phyloP scores from a whole-genome alignment of 2,113 vertebrate genomes.

The Cygnus buccinator region DNA sequence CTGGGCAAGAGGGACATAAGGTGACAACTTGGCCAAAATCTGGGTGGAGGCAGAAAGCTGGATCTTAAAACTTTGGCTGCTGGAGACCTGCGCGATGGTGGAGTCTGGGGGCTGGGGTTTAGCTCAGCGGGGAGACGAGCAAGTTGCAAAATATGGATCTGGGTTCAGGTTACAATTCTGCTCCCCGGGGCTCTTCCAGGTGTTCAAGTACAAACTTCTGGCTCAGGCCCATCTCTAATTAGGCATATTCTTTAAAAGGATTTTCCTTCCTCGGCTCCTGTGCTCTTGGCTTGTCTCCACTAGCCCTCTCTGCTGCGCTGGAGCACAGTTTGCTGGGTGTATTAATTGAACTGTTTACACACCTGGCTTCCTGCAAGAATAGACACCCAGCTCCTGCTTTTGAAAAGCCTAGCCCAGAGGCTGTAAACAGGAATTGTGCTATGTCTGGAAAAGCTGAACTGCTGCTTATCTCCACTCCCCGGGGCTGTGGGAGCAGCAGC shows the following conservation, averaged over 20 bases:
- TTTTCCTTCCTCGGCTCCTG: constrained; percentile 47
- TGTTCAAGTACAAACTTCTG: constrained; percentile 55
- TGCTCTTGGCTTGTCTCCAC: constrained; percentile 63
- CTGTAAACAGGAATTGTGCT: constrained; percentile 65
- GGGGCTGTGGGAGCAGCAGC: constrained; percentile 37
- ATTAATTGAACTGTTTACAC: constrained; percentile 68
- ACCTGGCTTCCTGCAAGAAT: constrained; percentile 71
- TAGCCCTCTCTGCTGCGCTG: constrained; percentile 28
- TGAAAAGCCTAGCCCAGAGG: constrained; percentile 67
- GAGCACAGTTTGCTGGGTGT: constrained; percentile 21
- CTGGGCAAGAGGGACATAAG: background rate
- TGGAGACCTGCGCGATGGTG: background rate
- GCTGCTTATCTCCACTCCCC: constrained; percentile 41
- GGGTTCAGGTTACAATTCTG: constrained; percentile 37
- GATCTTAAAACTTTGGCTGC: background rate
- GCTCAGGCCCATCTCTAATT: constrained; percentile 50
- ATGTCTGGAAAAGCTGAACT: constrained; percentile 65
- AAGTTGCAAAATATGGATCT: constrained; percentile 27
- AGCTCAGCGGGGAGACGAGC: background rate
- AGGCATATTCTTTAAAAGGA: constrained; percentile 56
- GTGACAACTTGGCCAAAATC: background rate
- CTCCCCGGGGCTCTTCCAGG: constrained; percentile 57
- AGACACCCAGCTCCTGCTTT: constrained; percentile 62
- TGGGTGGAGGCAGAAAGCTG: background rate
- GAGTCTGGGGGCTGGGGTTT: background rate